Percentiles rank a stretch among this genome's conserved stretches.
phyloP scores from a whole-genome alignment of 2,888 invertebrate species.

The Trissoscelio sp. region DNA sequence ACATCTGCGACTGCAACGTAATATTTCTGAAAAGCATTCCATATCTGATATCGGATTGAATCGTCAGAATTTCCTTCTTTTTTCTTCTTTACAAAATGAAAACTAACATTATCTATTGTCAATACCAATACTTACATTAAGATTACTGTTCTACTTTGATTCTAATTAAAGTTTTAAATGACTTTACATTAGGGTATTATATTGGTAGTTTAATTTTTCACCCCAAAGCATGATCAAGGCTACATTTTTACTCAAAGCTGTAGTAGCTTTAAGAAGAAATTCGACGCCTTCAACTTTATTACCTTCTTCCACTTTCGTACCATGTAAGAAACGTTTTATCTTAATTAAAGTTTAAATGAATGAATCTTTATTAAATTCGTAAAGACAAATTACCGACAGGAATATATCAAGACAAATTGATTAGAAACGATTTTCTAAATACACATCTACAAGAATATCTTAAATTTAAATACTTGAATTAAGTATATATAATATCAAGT shows the following conservation, averaged over 20 bases:
- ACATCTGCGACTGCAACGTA: conserved; percentile 7
- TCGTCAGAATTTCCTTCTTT: too few species aligned
- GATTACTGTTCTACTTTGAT: too few species aligned
- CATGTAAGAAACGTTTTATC: conserved; percentile 15
- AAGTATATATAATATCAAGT: too few species aligned
- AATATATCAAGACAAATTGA: background rate
- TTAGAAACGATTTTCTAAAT: background rate
- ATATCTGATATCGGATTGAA: too few species aligned
- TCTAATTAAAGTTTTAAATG: conserved; percentile 31
- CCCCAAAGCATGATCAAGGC: conserved; percentile 30
- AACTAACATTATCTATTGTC: too few species aligned
- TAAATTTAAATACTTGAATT: too few species aligned
- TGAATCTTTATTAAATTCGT: conserved; percentile 19
- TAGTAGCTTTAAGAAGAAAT: background rate
- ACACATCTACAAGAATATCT: too few species aligned
- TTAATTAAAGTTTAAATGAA: conserved; percentile 39
- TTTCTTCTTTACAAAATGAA: too few species aligned
- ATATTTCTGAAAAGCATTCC: background rate
- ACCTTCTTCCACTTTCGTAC: background rate
- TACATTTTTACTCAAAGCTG: background rate
- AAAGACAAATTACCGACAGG: background rate
- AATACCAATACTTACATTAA: too few species aligned
- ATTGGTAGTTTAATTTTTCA: conserved; percentile 40
- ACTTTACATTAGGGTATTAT: conserved; percentile 10
- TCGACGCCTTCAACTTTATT: conserved; percentile 34